Evolutionary conservation across 2,113 vertebrate species (phyloP).

Genomic region (Mugil cephalus): DNA sequence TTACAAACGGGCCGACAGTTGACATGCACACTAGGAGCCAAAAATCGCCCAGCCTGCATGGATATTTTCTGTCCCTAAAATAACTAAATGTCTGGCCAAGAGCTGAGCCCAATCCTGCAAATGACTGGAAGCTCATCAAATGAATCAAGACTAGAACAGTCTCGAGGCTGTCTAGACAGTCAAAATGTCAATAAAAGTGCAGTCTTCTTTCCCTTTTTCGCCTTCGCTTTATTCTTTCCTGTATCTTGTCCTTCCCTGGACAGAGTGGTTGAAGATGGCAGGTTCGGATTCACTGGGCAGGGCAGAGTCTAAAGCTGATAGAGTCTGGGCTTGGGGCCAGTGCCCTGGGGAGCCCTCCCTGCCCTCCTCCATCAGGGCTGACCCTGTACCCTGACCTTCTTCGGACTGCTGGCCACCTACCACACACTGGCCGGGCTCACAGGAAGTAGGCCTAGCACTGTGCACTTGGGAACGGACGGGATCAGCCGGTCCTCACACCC

Average conservation of each 20-base stretch:
- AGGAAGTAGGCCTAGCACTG: constrained; percentile 43
- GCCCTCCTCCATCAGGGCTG: constrained; percentile 43
- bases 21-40: constrained; percentile 73
- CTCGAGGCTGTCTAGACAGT: not conserved
- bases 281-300: constrained; percentile 29
- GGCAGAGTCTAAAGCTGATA: constrained; percentile 37
- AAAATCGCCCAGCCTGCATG: constrained; percentile 71
- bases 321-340: constrained; percentile 60
- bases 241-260: not conserved
- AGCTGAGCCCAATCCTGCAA: constrained; percentile 43
- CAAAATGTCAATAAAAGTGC: not conserved
- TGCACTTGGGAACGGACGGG: constrained; percentile 35
- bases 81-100: constrained; percentile 61
- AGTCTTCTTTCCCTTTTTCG: not conserved
- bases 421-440: constrained; percentile 44
- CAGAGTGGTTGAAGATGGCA: constrained; percentile 3
- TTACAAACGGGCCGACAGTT: constrained; percentile 79
- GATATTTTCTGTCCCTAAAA: constrained; percentile 59
- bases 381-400: constrained; percentile 59
- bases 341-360: constrained; percentile 62
- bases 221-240: not conserved
- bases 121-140: constrained; percentile 50
- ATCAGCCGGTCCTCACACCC: constrained; percentile 4
- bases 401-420: constrained; percentile 50
- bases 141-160: constrained; percentile 17